Conservation (phyloP, 1,140 invertebrate genomes). For the Branchinecta lindahli region DNA sequence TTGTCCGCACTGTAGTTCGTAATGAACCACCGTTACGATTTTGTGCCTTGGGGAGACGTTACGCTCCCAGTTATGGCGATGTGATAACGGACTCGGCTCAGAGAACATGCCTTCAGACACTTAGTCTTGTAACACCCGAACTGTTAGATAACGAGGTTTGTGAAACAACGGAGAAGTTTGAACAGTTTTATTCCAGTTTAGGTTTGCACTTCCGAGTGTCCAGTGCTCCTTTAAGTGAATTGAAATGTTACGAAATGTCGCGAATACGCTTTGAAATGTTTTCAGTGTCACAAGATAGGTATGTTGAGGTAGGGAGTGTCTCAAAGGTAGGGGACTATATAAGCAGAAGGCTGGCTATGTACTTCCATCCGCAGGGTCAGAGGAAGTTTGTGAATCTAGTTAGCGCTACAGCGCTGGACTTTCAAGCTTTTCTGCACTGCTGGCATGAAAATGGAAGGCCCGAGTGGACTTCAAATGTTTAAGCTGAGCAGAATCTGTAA, state of each 20-base stretch:
- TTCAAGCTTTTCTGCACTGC: constrained; percentile 6
- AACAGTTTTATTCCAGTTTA: constrained; percentile 38
- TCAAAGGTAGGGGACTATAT: constrained; percentile 45
- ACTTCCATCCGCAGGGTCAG: constrained; percentile 38
- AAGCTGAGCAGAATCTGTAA: too few species aligned
- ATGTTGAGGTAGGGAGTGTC: constrained; percentile 47
- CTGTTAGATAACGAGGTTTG: constrained; percentile 35
- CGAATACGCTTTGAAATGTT: constrained; percentile 47
- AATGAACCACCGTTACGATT: constrained; percentile 42
- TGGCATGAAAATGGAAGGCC: constrained; percentile 8
- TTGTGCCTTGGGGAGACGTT: constrained; percentile 44
- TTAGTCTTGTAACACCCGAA: constrained; percentile 29
- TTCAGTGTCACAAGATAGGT: constrained; percentile 39
- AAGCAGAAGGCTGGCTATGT: constrained; percentile 44
- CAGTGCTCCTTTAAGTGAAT: constrained; percentile 36
- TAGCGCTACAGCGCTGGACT: constrained; percentile 40
- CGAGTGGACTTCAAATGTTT: constrained; percentile 1
- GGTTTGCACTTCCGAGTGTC: constrained; percentile 44
- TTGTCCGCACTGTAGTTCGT: constrained; percentile 39
- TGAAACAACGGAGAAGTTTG: constrained; percentile 32
- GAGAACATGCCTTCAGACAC: constrained; percentile 34
- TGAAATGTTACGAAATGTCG: constrained; percentile 42
- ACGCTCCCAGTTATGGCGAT: constrained; percentile 32
- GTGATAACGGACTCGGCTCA: constrained; percentile 21
- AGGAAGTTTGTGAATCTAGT: constrained; percentile 41